phyloP scores from a whole-genome alignment of 2,888 invertebrate genomes.

The Drosophila mimetica region DNA sequence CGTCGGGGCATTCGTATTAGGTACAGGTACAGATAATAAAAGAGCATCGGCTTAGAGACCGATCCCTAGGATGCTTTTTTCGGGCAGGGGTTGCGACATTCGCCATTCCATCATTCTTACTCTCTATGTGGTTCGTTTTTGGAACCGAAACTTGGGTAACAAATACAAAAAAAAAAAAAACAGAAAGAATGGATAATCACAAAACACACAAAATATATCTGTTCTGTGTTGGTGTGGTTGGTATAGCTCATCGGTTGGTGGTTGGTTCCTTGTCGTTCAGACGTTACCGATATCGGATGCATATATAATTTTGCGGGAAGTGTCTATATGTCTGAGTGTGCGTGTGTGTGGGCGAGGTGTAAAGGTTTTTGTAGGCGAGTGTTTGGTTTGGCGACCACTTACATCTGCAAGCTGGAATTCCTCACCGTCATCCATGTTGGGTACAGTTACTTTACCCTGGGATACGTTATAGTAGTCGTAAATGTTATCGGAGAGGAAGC shows the following conservation, averaged over 20 bases:
- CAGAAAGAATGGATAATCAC: slow-evolving; percentile 41
- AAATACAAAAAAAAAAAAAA: slow-evolving; percentile 49
- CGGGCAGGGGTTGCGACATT: slow-evolving; percentile 55
- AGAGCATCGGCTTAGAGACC: slow-evolving; percentile 19
- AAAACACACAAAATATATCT: slow-evolving; percentile 51
- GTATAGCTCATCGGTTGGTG: slow-evolving; percentile 38
- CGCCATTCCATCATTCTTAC: slow-evolving; percentile 64
- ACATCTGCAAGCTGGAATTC: slow-evolving; percentile 95
- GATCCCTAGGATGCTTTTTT: slow-evolving; percentile 50
- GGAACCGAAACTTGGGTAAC: slow-evolving; percentile 58
- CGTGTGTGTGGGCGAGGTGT: slow-evolving; percentile 14
- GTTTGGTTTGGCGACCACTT: slow-evolving; percentile 86
- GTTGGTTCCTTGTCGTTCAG: slow-evolving; percentile 63
- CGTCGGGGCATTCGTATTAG: slow-evolving; percentile 58
- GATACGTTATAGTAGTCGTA: slow-evolving; percentile 97
- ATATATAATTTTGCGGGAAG: slow-evolving; percentile 11
- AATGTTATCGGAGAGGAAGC: slow-evolving; percentile 94
- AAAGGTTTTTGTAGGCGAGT: slow-evolving; percentile 16
- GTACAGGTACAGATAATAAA: slow-evolving; percentile 52
- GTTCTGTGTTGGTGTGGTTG: slow-evolving; percentile 50
- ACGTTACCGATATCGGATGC: slow-evolving; percentile 64
- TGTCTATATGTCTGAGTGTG: slow-evolving; percentile 36
- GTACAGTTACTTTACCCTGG: slow-evolving; percentile 98
- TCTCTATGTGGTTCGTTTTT: slow-evolving; percentile 52
- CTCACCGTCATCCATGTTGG: slow-evolving; percentile 97